Conservation (phyloP, 2,888 invertebrate genomes). For the Gastrophysa polygoni region DNA sequence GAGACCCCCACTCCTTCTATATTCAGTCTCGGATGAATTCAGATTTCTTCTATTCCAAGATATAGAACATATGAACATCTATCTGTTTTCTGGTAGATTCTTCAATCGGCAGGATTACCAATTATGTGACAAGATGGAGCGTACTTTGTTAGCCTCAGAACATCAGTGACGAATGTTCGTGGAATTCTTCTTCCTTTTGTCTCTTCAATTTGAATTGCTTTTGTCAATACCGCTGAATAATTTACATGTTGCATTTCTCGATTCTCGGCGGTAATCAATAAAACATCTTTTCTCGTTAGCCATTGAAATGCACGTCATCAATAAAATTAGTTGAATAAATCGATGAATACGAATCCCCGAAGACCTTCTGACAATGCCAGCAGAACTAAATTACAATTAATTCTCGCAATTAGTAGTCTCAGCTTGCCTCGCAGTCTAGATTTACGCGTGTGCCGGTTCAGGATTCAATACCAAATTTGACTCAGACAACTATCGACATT, state of each 20-base stretch:
- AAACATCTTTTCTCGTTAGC: constrained; percentile 35
- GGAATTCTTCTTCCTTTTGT: neutral
- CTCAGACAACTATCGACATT: constrained; percentile 56
- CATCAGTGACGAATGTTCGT: neutral
- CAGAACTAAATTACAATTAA: constrained; percentile 55
- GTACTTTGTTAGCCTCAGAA: neutral
- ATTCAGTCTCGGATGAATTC: too few species aligned
- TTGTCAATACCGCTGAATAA: neutral
- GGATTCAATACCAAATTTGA: constrained; percentile 59
- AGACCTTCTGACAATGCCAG: constrained; percentile 38
- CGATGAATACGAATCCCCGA: constrained; percentile 40
- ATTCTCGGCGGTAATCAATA: constrained; percentile 26
- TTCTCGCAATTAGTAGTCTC: constrained; percentile 58
- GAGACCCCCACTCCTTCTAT: too few species aligned
- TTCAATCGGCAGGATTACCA: too few species aligned
- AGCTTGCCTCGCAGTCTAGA: constrained; percentile 50
- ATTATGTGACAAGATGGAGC: too few species aligned
- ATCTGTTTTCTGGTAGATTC: too few species aligned
- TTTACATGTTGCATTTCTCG: neutral
- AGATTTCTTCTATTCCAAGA: too few species aligned
- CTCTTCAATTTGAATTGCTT: neutral
- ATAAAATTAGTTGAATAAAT: constrained; percentile 41
- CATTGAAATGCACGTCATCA: constrained; percentile 34
- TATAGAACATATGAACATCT: too few species aligned
- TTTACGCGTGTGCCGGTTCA: constrained; percentile 55